These are phyloP conservation scores for Lysandra coridon DNA, from an alignment of 2,888 invertebrate species.

Conservation along the genomic window DNA sequence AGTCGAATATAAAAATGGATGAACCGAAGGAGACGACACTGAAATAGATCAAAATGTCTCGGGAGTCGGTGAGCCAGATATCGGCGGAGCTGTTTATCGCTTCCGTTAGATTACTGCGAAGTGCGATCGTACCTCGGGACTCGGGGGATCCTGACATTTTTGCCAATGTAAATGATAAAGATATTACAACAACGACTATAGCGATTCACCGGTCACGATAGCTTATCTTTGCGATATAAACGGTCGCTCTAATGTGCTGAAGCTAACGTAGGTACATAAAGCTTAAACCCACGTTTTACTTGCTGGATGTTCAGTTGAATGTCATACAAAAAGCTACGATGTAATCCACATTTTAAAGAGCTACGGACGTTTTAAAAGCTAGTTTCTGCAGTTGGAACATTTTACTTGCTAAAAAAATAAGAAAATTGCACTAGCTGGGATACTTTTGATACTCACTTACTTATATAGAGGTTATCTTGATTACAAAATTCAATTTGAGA, in stretches of 20 bases:
- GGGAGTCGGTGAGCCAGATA: slow-evolving; percentile 24
- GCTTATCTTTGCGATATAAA: slow-evolving; percentile 2
- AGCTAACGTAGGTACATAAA: not conserved
- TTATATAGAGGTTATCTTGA: too few species aligned
- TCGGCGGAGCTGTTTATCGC: slow-evolving; percentile 48
- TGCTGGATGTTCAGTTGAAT: not conserved
- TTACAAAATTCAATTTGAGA: too few species aligned
- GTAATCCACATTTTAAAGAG: not conserved
- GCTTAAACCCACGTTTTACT: not conserved
- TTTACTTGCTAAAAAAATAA: not conserved
- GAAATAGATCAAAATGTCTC: slow-evolving; percentile 31
- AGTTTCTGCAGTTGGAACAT: not conserved
- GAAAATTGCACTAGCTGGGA: not conserved
- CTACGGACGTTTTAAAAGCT: not conserved
- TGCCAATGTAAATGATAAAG: slow-evolving; percentile 21
- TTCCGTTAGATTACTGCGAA: slow-evolving; percentile 57
- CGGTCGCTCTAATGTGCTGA: not conserved
- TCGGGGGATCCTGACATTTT: slow-evolving; percentile 41
- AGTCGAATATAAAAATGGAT: not conserved
- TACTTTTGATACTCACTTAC: too few species aligned
- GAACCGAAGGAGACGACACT: not conserved
- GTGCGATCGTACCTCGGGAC: slow-evolving; percentile 46
- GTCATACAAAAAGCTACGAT: not conserved
- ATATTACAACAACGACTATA: not conserved
- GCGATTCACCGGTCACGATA: not conserved